Percentiles rank a stretch among this genome's conserved stretches.
Conservation (phyloP, 2,797 vertebrate species). For the Sebastes jordani region DNA sequence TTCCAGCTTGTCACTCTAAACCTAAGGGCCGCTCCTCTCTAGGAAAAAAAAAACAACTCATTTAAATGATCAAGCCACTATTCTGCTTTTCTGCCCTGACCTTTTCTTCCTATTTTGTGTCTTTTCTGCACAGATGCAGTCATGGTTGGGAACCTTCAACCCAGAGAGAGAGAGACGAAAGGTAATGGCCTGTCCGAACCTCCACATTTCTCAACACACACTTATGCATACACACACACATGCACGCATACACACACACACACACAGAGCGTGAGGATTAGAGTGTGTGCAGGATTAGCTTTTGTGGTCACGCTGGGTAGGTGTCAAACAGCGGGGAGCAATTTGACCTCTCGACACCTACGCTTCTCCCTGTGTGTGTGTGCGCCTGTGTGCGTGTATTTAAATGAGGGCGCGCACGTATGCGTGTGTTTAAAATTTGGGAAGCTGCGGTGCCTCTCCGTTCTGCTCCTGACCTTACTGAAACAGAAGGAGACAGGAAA, state of each 20-base stretch:
- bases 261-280: conserved; percentile 60
- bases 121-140: conserved; percentile 82
- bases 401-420: conserved; percentile 9
- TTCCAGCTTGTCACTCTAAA: conserved; percentile 41
- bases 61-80: conserved; percentile 5
- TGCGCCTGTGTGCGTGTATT: conserved; percentile 9
- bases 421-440: not conserved
- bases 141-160: conserved; percentile 86
- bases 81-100: conserved; percentile 7
- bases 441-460: not conserved
- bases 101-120: conserved; percentile 40
- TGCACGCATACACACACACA: not conserved
- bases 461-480: conserved; percentile 5
- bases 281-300: conserved; percentile 64
- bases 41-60: not conserved
- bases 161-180: conserved; percentile 85
- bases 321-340: conserved; percentile 63
- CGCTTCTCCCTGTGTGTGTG: conserved; percentile 3
- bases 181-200: conserved; percentile 67
- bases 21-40: not conserved
- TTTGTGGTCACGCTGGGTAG: conserved; percentile 54
- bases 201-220: conserved; percentile 35
- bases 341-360: conserved; percentile 63
- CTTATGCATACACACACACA: not conserved
- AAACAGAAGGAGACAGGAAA: conserved; percentile 4